Evolutionary conservation across 2,888 invertebrate genomes (phyloP), one percentile per base, ranked within the genome.

Genomic region (Ligdia adustata): DNA sequence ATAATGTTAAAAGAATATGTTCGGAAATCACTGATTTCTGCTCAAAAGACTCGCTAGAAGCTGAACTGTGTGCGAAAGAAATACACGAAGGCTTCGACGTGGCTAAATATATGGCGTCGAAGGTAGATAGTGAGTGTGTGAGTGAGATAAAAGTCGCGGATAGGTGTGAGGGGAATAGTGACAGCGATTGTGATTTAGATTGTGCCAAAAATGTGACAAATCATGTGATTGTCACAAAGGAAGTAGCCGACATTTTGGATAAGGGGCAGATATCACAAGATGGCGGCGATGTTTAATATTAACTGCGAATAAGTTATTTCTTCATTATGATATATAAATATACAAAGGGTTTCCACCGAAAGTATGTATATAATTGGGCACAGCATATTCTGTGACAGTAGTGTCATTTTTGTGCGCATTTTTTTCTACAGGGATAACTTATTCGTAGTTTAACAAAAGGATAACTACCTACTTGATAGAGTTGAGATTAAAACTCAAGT

Each of bases 191-290:
- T 65, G 78, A 74, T 52, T 52, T 72, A 12, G 69, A 55, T 0
- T 82, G 87, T 70, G 77, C 77, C 52, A 80, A 79, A 52, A 72
- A 50, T 34, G 76, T 85, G 15, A 75, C 68, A 1, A 87, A 87
- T 35, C n/a, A n/a, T n/a, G 84, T 85, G 4, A 87, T 84, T 33
- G 86, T 86, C 3, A 84, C 86, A 77, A 82, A 80, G 0, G 86
- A 86, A 57, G 84, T 82, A 4, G 87, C 85, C 50, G 86, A 85
- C 33, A 85, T 83, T 4, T 70, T 87, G 55, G 84, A 85, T 60
- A 80, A 78, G 0, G 83, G 79, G 13, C 83, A 77, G 18, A 47
- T 22, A 31, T 48, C 59, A 13, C 56, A 29, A 38, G 46, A 57
- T 41, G 46, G 52, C 42, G 52, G 33, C 9, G 44, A 53, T 48